Evolutionary conservation across 2,888 invertebrate species (phyloP).

Genomic region (Chymomyza fuscimana): DNA sequence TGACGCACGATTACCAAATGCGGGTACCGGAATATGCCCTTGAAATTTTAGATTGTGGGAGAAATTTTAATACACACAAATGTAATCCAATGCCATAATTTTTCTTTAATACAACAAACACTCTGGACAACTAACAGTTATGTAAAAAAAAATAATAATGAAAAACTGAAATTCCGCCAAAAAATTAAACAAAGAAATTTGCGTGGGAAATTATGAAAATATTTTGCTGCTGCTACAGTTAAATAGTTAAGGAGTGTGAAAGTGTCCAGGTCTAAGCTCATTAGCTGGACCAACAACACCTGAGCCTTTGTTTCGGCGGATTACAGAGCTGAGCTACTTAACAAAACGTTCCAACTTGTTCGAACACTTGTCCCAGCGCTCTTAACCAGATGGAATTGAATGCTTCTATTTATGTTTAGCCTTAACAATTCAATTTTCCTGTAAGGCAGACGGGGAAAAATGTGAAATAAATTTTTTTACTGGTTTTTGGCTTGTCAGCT

Average conservation of each 20-base stretch:
- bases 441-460: not conserved
- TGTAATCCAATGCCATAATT: slow-evolving; percentile 64
- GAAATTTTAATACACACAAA: slow-evolving; percentile 38
- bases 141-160: slow-evolving; percentile 1
- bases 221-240: slow-evolving; percentile 13
- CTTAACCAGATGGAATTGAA: not conserved
- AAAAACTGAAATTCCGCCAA: slow-evolving; percentile 27
- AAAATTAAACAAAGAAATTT: slow-evolving; percentile 27
- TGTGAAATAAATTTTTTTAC: slow-evolving; percentile 4
- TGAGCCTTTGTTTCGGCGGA: slow-evolving; percentile 42
- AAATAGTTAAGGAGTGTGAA: slow-evolving; percentile 36
- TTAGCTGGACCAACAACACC: slow-evolving; percentile 23
- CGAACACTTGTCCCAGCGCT: slow-evolving; percentile 7
- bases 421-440: slow-evolving; percentile 58
- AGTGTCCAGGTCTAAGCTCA: slow-evolving; percentile 31
- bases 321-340: slow-evolving; percentile 46
- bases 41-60: slow-evolving; percentile 48
- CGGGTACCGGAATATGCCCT: slow-evolving; percentile 15
- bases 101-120: slow-evolving; percentile 39
- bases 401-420: not conserved
- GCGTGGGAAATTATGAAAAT: slow-evolving; percentile 39
- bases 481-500: slow-evolving; percentile 26
- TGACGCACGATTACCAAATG: not conserved
- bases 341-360: not conserved
- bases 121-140: not conserved